Evolutionary conservation across 1,140 invertebrate genomes (phyloP).

Genomic region (Zaprionus davidi): DNA sequence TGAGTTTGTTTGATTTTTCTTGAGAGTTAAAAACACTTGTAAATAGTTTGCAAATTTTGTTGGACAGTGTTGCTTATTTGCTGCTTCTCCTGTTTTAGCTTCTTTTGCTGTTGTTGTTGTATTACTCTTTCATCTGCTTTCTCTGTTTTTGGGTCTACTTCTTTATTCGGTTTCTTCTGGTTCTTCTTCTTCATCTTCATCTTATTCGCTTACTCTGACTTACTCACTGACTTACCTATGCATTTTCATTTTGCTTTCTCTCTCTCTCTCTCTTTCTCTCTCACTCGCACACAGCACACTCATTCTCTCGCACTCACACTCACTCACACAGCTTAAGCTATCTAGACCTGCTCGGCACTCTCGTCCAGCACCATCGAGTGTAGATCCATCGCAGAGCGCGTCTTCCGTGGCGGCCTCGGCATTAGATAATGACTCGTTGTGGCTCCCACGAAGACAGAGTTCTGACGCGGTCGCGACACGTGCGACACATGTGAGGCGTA

Average conservation of each 20-base stretch:
- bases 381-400: constrained; percentile 92
- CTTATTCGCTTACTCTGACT: constrained; percentile 8
- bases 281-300: not conserved
- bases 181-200: not conserved
- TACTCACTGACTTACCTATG: constrained; percentile 26
- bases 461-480: constrained; percentile 87
- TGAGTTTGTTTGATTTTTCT: constrained; percentile 15
- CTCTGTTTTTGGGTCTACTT: not conserved
- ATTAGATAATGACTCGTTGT: constrained; percentile 86
- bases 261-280: constrained; percentile 1
- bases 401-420: constrained; percentile 88
- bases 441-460: constrained; percentile 93
- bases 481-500: constrained; percentile 70
- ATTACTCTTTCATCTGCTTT: not conserved
- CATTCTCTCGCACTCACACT: constrained; percentile 1
- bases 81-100: not conserved
- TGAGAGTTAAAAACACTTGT: constrained; percentile 19
- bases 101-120: not conserved
- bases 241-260: not conserved
- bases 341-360: constrained; percentile 77
- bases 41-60: constrained; percentile 42
- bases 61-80: constrained; percentile 24
- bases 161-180: not conserved
- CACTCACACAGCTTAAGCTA: constrained; percentile 17
- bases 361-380: constrained; percentile 89